A percentile compares a stretch with the other conserved stretches of the same genome.
Conservation (phyloP, 2,113 vertebrate species). For the Nycticryphes semicollaris region DNA sequence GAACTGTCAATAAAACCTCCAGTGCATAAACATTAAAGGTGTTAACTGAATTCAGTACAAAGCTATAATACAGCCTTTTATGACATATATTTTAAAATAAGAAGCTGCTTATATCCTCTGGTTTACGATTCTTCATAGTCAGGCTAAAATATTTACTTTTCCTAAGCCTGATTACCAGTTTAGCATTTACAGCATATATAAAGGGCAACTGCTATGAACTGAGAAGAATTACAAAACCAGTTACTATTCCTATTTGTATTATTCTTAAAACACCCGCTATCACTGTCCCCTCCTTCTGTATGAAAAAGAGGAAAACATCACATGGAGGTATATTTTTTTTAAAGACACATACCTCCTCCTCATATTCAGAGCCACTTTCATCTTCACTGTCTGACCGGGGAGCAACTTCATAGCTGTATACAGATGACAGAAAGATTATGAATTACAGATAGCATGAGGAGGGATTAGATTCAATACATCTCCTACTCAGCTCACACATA, state of each 20-base stretch:
- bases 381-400: slow-evolving; percentile 95
- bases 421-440: background rate
- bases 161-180: background rate
- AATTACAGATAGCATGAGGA: background rate
- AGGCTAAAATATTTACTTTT: background rate
- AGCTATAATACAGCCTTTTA: background rate
- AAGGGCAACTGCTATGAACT: background rate
- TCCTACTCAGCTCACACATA: background rate
- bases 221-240: background rate
- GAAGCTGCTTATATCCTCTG: background rate
- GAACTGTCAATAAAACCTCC: background rate
- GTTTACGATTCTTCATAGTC: background rate
- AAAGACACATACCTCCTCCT: slow-evolving; percentile 87
- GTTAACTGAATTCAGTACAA: background rate
- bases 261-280: background rate
- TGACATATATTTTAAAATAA: background rate
- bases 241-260: background rate
- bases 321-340: background rate
- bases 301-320: background rate
- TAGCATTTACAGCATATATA: background rate
- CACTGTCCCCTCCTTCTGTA: background rate
- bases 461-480: background rate
- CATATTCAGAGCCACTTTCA: slow-evolving; percentile 93
- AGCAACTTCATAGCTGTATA: slow-evolving; percentile 92
- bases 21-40: background rate